phyloP scores from a whole-genome alignment of 2,113 vertebrate genomes.

The Myodes glareolus region DNA sequence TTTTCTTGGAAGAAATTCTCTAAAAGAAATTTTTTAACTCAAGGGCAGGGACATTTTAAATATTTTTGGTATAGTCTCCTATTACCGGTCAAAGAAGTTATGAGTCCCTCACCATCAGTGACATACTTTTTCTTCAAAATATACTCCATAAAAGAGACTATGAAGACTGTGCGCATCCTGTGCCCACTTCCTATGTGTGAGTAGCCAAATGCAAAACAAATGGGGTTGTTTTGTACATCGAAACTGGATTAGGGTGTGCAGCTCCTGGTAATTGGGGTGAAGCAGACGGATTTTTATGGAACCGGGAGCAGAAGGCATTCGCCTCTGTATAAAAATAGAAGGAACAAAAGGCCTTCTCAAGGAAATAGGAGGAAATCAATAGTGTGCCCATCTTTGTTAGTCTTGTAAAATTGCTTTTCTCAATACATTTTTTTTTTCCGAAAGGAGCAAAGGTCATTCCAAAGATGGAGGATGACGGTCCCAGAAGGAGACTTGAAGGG shows the following conservation, averaged over 20 bases:
- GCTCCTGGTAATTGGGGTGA: background rate
- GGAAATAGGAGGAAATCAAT: background rate
- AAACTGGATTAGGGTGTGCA: background rate
- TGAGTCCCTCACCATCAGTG: background rate
- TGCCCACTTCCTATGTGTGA: background rate
- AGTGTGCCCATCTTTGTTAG: background rate
- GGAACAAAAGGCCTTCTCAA: background rate
- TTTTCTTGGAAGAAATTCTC: conserved; percentile 47
- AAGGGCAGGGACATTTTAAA: background rate
- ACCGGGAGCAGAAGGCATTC: background rate
- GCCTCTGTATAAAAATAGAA: conserved; percentile 14
- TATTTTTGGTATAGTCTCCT: background rate
- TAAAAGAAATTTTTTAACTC: background rate
- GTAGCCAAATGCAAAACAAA: background rate
- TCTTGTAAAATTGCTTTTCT: conserved; percentile 32
- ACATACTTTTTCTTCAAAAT: background rate
- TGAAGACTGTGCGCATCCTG: background rate
- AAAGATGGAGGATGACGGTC: background rate
- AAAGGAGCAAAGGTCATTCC: background rate
- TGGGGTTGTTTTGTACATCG: background rate
- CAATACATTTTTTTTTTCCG: background rate
- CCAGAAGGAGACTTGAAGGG: background rate
- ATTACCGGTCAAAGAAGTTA: background rate
- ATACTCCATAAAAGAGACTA: background rate
- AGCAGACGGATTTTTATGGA: background rate